Evolutionary conservation across 92 coral and sea anemone species (phyloP).

Genomic region (Desmophyllum pertusum): DNA sequence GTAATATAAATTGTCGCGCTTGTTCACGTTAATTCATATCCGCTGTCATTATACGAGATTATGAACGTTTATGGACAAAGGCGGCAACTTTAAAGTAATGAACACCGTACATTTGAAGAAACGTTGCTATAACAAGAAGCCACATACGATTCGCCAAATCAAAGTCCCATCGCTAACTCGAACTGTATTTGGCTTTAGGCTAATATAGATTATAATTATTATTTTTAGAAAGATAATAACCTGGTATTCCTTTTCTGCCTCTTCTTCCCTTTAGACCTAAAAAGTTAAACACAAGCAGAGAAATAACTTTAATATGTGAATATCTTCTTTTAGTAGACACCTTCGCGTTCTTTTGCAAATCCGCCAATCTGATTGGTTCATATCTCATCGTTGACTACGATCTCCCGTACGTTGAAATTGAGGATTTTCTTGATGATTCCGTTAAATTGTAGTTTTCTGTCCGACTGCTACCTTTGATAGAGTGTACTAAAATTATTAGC

Average conservation of each 20-base stretch:
- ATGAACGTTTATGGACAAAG: neutral
- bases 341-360: too few species aligned
- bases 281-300: neutral
- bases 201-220: neutral
- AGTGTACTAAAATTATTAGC: too few species aligned
- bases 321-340: too few species aligned
- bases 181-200: neutral
- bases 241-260: conserved; percentile 50
- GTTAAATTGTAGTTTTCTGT: too few species aligned
- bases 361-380: too few species aligned
- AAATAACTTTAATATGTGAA: too few species aligned
- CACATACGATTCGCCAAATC: neutral
- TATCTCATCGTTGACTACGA: too few species aligned
- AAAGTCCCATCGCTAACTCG: neutral
- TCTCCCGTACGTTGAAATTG: too few species aligned
- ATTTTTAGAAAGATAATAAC: conserved; percentile 1
- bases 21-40: neutral
- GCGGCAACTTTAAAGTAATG: neutral
- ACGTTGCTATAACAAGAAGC: neutral
- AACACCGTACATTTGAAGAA: neutral
- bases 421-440: too few species aligned
- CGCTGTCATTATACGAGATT: neutral
- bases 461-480: too few species aligned
- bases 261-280: conserved; percentile 47
- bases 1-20: neutral